phyloP scores from a whole-genome alignment of 2,888 invertebrate genomes.

The Spialia ferax region DNA sequence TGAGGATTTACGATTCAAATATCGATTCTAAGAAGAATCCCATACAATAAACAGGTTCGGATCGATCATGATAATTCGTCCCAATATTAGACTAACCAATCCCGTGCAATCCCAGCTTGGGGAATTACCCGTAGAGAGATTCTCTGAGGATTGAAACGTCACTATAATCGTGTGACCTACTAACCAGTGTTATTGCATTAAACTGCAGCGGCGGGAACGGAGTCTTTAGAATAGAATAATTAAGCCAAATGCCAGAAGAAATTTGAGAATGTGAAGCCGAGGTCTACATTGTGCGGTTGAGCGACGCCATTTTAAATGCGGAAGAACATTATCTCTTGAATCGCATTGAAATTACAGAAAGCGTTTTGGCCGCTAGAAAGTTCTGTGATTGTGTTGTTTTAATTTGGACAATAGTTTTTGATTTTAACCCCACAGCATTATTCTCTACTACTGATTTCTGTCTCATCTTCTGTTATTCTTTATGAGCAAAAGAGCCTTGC shows the following conservation, averaged over 20 bases:
- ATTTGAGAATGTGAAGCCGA: conserved; percentile 33
- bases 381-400: too few relatives aligned
- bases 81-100: conserved; percentile 5
- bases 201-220: conserved; percentile 30
- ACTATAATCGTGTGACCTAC: conserved; percentile 37
- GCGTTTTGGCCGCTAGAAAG: background rate
- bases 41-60: background rate
- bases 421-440: too few relatives aligned
- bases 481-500: too few relatives aligned
- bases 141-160: conserved; percentile 32
- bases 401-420: too few relatives aligned
- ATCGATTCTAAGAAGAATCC: background rate
- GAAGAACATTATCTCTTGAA: background rate
- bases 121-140: conserved; percentile 18
- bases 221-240: conserved; percentile 37
- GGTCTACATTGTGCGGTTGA: conserved; percentile 13
- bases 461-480: too few relatives aligned
- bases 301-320: conserved; percentile 15
- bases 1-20: too few relatives aligned
- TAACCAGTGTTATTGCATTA: conserved; percentile 39
- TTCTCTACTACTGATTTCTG: too few relatives aligned
- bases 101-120: conserved; percentile 28
- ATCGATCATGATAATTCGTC: conserved; percentile 1
- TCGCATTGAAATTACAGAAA: conserved; percentile 13
- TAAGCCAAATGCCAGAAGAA: conserved; percentile 39